These are phyloP conservation scores for Tachystola acroxantha DNA, from an alignment of 2,888 invertebrate species.

Conservation along the genomic window DNA sequence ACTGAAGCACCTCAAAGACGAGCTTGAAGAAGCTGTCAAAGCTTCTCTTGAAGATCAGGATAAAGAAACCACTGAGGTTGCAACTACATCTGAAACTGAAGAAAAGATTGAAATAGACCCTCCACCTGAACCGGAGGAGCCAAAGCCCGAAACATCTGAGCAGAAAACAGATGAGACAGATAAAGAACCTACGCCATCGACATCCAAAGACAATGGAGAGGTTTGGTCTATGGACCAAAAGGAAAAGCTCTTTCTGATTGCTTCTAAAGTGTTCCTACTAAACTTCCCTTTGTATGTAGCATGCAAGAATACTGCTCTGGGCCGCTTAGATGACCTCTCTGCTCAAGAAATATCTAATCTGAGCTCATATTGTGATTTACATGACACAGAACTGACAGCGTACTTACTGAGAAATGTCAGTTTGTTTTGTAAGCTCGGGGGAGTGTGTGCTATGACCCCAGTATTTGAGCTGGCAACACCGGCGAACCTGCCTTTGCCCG, in stretches of 20 bases:
- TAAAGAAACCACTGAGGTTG: constrained; percentile 31
- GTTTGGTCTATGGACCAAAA: constrained; percentile 90
- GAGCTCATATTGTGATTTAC: constrained; percentile 91
- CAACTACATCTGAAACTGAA: constrained; percentile 27
- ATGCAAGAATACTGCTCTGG: constrained; percentile 89
- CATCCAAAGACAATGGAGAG: constrained; percentile 51
- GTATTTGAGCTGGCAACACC: constrained; percentile 90
- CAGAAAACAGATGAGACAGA: constrained; percentile 33
- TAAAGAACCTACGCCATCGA: constrained; percentile 23
- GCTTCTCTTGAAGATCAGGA: constrained; percentile 41
- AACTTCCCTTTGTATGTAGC: constrained; percentile 94
- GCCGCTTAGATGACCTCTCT: constrained; percentile 88
- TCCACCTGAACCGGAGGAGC: constrained; percentile 28
- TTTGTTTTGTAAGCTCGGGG: constrained; percentile 94
- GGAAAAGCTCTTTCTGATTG: constrained; percentile 91
- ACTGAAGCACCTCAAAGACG: constrained; percentile 84
- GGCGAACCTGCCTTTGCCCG: constrained; percentile 87
- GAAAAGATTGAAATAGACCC: constrained; percentile 31
- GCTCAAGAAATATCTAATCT: constrained; percentile 90
- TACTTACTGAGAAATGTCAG: constrained; percentile 95
- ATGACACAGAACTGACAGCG: constrained; percentile 95
- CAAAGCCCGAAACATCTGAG: constrained; percentile 36
- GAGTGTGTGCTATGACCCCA: constrained; percentile 90
- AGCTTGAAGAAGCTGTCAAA: constrained; percentile 64
- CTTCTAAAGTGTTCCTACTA: constrained; percentile 91